A percentile compares a stretch with the other conserved stretches of the same genome.
Conservation (phyloP, 2,797 vertebrate genomes). For the Syngnathus acus region DNA sequence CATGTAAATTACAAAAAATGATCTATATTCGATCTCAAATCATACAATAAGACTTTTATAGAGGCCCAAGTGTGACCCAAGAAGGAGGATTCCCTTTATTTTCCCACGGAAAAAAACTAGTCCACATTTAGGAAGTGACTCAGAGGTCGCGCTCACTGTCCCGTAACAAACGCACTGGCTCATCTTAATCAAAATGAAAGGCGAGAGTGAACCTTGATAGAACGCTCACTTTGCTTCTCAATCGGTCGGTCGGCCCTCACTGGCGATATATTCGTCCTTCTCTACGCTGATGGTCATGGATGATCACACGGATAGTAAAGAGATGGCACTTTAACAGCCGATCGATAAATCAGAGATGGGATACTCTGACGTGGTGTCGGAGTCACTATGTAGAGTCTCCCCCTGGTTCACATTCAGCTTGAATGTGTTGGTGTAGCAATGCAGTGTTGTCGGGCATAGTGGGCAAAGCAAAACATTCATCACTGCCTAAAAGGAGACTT, state of each 20-base stretch:
- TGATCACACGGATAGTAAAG: neutral
- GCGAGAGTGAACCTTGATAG: neutral
- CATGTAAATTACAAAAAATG: too few species aligned
- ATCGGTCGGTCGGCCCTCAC: neutral
- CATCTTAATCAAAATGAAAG: neutral
- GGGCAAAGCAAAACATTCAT: slow-evolving; percentile 1
- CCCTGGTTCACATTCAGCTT: neutral
- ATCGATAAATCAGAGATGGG: neutral
- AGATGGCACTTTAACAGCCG: neutral
- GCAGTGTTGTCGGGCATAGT: neutral
- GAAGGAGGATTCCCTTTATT: neutral
- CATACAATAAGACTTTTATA: neutral
- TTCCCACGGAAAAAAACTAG: neutral
- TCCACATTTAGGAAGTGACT: neutral
- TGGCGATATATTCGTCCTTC: neutral
- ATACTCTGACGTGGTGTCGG: neutral
- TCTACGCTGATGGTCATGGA: neutral
- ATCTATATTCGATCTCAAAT: too few species aligned
- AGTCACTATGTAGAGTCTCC: neutral
- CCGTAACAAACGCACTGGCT: neutral
- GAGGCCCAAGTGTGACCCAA: neutral
- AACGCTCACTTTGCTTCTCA: neutral
- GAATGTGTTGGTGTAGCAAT: neutral
- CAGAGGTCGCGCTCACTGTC: neutral
- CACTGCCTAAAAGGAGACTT: slow-evolving; percentile 13